These are phyloP conservation scores for Stegodyphus mimosarum DNA, from an alignment of 1,140 invertebrate species.

Conservation along the genomic window DNA sequence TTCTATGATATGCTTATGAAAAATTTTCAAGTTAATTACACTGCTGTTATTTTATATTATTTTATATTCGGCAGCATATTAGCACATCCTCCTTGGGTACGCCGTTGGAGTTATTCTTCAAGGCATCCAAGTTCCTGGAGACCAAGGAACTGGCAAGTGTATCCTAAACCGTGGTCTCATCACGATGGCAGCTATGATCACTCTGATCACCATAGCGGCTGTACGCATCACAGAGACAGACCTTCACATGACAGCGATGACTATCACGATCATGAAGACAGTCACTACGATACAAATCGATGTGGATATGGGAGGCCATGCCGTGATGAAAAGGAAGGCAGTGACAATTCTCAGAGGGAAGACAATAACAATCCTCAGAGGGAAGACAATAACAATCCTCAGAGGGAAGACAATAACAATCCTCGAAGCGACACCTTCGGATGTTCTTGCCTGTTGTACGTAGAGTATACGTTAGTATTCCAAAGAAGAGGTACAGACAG, in stretches of 20 bases:
- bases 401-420: neutral
- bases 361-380: neutral
- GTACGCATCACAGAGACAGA: too few relatives aligned
- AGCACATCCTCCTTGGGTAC: too few relatives aligned
- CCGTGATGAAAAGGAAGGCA: neutral
- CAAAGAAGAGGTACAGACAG: neutral
- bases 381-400: neutral
- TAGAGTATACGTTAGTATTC: constrained; percentile 21
- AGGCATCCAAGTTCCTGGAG: too few relatives aligned
- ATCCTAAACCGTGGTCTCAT: too few relatives aligned
- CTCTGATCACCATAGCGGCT: too few relatives aligned
- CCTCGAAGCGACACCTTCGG: neutral
- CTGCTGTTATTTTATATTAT: too few relatives aligned
- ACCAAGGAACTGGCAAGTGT: too few relatives aligned
- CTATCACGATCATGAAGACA: neutral
- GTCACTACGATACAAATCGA: neutral
- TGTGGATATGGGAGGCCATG: constrained; percentile 4
- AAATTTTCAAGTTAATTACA: too few relatives aligned
- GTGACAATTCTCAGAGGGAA: neutral
- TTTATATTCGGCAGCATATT: too few relatives aligned
- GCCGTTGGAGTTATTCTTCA: too few relatives aligned
- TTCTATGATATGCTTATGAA: too few relatives aligned
- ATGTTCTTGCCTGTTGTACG: constrained; percentile 13
- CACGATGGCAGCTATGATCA: too few relatives aligned
- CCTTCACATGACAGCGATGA: neutral